Base-by-base conservation (phyloP, 1,140 invertebrate genomes). In the Apis laboriosa region DNA sequence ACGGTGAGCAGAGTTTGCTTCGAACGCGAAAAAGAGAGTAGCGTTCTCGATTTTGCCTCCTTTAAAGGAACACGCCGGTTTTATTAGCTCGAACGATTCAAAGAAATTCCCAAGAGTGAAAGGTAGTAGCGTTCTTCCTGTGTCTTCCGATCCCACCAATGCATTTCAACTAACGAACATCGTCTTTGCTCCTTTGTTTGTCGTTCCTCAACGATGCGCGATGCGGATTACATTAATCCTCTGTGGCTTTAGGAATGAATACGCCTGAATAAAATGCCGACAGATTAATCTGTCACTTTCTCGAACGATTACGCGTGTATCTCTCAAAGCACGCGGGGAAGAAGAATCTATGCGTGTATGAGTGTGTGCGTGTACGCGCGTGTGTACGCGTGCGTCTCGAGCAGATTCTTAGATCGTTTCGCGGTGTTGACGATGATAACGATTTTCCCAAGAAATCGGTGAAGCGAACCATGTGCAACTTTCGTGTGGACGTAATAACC, bases 381-480 rank as follows among this genome's bases (percentile, higher is more conserved):
- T 5, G 34, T 7, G 5, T 43, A 7, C 5, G 0, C 7, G 34
- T 43, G 1, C 5, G n/a, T 15, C 24, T 34, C 43, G 61, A n/a
- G 5, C 55, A 74, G 56, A 79, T 79, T 61, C 24, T 61, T 34
- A n/a, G 28, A 64, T 61, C 28, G 51, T n/a, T 0, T 0, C 19
- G 61, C n/a, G 56, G 58, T 2, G 76, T n/a, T 61, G 76, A 21
- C 56, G 61, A 72, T 49, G 61, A 70, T 70, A 74, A 81, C 63
- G 73, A 82, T 88, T 87, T 88, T 85, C 78, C 70, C 86, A 73
- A 85, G 86, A 85, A 88, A 67, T 75, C 75, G 72, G 34, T 34
- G 53, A 76, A 66, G 75, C 66, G 58, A 56, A 60, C 24, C 74
- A 43, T 21, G 64, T 53, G 76, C 68, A 60, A 71, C 77, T 86